Evolutionary conservation across 1,140 invertebrate species (phyloP).

Genomic region (Drosophila obscura): DNA sequence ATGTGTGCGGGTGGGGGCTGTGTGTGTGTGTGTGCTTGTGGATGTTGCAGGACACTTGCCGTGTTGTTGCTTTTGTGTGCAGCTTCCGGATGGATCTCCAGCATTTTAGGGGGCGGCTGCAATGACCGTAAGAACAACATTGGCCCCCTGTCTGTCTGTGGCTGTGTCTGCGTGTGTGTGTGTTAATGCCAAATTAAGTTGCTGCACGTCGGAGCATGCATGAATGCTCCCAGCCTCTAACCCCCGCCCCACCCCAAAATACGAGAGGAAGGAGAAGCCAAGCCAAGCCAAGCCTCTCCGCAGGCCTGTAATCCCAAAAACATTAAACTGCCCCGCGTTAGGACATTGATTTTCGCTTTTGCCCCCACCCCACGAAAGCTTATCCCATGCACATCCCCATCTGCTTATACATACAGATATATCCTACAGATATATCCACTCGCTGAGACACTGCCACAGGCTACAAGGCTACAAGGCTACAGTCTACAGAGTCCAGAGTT

Average conservation of each 20-base stretch:
- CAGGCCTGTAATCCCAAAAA: slow-evolving; percentile 48
- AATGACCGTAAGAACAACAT: slow-evolving; percentile 28
- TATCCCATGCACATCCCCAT: too few species aligned
- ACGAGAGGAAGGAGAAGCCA: too few species aligned
- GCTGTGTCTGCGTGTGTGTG: slow-evolving; percentile 19
- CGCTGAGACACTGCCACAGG: too few species aligned
- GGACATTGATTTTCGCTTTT: slow-evolving; percentile 55
- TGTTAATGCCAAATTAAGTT: slow-evolving; percentile 60
- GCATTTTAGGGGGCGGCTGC: slow-evolving; percentile 1
- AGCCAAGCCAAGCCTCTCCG: neutral
- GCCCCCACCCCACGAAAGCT: too few species aligned
- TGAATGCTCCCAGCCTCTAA: neutral
- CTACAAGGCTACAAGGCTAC: too few species aligned
- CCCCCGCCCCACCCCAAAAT: too few species aligned
- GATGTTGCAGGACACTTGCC: too few species aligned
- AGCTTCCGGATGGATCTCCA: slow-evolving; percentile 15
- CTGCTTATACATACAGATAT: neutral
- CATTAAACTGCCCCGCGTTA: slow-evolving; percentile 52
- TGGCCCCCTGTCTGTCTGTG: slow-evolving; percentile 9
- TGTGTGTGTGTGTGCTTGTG: too few species aligned
- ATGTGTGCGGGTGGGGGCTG: neutral
- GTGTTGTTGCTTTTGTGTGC: too few species aligned
- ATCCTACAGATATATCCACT: neutral
- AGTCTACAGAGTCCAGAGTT: neutral
- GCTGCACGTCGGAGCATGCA: slow-evolving; percentile 42